Base-by-base conservation (phyloP, 2,888 invertebrate genomes). In the Chirona hameri region DNA sequence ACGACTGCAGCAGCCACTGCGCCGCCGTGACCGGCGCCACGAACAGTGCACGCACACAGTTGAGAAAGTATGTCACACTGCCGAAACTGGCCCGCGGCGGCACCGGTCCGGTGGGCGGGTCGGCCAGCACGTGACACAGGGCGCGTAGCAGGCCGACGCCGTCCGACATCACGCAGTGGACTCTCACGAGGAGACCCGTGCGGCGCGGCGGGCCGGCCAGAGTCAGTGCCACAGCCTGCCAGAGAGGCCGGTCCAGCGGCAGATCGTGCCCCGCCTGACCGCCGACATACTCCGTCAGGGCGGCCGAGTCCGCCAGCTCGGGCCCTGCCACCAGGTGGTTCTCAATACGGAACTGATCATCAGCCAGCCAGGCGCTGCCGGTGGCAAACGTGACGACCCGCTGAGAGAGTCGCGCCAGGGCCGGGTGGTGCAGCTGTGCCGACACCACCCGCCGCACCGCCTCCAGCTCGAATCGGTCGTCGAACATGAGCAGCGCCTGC, bases 91-190 rank as follows among this genome's bases (percentile, higher is more conserved):
- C 88, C 82, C 88, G 87, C 87, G 86, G 86, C 12, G 86, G 86
- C 79, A 86, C 86, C 83, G 86, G 86, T 83, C 86, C 85, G 31
- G 86, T 86, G 81, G 87, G 87, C 81, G 87, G 86, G 85, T 89
- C 88, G 12, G 88, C 79, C 10, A 76, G 39, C 46, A 76, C 46
- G 39, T 76, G 76, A 39, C 76, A 76, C 21, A 88, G 85, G 81
- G 88, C 86, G 57, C 88, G 87, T 14, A 90, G 88, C 82, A 91
- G 86, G 0, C 90, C 88, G 83, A 89, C 88, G 9, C 90, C 90
- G 86, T 90, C 90, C 0, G 89, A 88, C 55, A 91, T 86, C 84
- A 89, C 88, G 76, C 90, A 90, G 85, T 90, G 90, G 79, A 89
- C 88, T 2, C 90, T 86, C 72, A 76, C 39, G 24, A 76, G 76